Evolutionary conservation across 2,797 vertebrate species (phyloP).

Genomic region (Phrynocephalus vlangalii): DNA sequence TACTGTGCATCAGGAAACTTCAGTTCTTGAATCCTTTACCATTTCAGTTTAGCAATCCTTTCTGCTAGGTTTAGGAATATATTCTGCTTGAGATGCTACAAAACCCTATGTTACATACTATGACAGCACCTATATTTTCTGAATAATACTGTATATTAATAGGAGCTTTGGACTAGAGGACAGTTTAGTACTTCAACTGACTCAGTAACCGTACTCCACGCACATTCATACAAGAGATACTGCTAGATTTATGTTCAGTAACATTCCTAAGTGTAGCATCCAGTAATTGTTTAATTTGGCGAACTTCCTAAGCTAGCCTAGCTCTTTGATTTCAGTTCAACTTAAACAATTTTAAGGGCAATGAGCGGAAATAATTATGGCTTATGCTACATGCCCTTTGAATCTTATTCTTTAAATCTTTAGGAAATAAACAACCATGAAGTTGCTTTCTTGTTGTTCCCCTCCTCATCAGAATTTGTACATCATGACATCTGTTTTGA

Average conservation of each 20-base stretch:
- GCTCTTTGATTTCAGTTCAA: neutral
- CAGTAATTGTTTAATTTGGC: neutral
- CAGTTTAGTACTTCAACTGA: neutral
- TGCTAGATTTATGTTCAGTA: neutral
- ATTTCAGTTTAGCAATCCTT: no score
- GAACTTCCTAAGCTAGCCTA: neutral
- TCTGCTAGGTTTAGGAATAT: no score
- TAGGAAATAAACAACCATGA: neutral
- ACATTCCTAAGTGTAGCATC: conserved; percentile 14
- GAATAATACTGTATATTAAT: no score
- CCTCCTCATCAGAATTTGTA: no score
- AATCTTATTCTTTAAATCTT: neutral
- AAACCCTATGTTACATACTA: no score
- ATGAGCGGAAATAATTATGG: neutral
- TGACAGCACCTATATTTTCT: no score
- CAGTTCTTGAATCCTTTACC: no score
- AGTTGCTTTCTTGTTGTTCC: no score
- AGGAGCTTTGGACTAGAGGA: neutral
- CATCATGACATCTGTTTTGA: no score
- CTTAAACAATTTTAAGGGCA: neutral
- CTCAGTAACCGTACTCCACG: neutral
- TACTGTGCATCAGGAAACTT: no score
- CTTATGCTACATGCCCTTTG: neutral
- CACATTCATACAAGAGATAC: neutral
- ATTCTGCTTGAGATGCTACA: no score